Base-by-base conservation (phyloP, 2,797 vertebrate species). In the Phrynocephalus vlangalii region DNA sequence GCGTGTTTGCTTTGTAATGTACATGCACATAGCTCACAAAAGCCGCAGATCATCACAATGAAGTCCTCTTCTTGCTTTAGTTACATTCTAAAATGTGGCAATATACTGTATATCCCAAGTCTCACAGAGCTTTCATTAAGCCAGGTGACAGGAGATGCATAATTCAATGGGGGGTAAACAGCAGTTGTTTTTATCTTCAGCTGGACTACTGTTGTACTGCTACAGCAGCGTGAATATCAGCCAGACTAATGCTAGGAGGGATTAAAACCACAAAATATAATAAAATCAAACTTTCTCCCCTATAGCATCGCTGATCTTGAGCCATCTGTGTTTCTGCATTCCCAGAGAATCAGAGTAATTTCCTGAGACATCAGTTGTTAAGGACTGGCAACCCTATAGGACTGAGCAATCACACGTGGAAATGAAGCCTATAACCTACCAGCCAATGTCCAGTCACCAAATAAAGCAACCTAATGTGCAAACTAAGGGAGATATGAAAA, bases 141-240 rank as follows among this genome's bases (percentile, higher is more conserved):
- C 72, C 63, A 56, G 44, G 60, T 87, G 48, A 44, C 30, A 82
- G 85, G 38, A 56, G 24, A 77, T 56, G 44, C 70, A 83, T 56
- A 77, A 77, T 87, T 87, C 80, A 87, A n/a, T 9, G 20, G 13
- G 7, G 67, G 56, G n/a, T 86, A 71, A 76, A 86, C 48, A 79
- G 44, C 33, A 79, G 76, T 48, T 70, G 76, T 79, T 75, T 86
- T 79, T 86, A 86, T 30, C 78, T 79, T 86, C 63, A 52, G 10
- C 1, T 26, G 44, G 63, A 60, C 30, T 77, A 83, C 30, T 70
- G 24, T 20, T 38, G 6, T 50, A 38, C 33, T 79, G 30, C 72
- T 87, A 52, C 1, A 5, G 73, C 15, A 48, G 48, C 3, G 0
- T 16, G 5, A 81, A 66, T 56, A 22, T 10, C 24, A 67, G 18